A percentile compares a stretch with the other conserved stretches of the same genome.
phyloP scores from a whole-genome alignment of 1,140 invertebrate genomes.

The Chelonus insularis region DNA sequence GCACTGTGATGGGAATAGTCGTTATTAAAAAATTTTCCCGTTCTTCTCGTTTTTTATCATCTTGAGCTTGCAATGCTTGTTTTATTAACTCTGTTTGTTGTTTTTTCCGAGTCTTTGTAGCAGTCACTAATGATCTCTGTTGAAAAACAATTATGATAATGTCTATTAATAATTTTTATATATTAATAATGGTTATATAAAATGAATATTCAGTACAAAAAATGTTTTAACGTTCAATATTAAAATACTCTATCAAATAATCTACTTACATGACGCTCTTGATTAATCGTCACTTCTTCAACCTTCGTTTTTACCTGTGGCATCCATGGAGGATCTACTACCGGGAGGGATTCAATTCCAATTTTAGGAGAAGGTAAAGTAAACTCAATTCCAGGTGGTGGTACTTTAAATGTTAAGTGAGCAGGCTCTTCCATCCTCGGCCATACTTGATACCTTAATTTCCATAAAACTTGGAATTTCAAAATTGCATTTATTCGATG shows the following conservation, averaged over 20 bases:
- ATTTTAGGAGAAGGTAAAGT: constrained; percentile 98
- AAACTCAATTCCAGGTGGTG: constrained; percentile 98
- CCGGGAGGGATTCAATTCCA: constrained; percentile 89
- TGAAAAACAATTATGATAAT: no score
- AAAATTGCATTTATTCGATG: constrained; percentile 79
- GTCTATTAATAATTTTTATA: no score
- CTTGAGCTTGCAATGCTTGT: constrained; percentile 90
- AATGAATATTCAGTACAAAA: no score
- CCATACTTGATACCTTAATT: constrained; percentile 97
- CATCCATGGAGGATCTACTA: constrained; percentile 99
- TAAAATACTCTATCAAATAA: background rate
- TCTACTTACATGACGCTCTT: constrained; percentile 89
- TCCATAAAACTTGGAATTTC: constrained; percentile 95
- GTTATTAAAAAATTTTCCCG: constrained; percentile 95
- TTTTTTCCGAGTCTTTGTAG: constrained; percentile 97
- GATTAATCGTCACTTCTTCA: constrained; percentile 98
- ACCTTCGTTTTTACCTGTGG: constrained; percentile 97
- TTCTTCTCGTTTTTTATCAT: constrained; percentile 92
- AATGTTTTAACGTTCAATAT: background rate
- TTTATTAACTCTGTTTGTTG: constrained; percentile 98
- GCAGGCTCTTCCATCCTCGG: constrained; percentile 98
- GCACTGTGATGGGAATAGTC: constrained; percentile 92
- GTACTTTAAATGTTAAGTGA: constrained; percentile 92
- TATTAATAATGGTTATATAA: no score
- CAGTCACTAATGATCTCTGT: constrained; percentile 95